phyloP scores from a whole-genome alignment of 2,797 vertebrate species.

The Onychomys leucogaster region DNA sequence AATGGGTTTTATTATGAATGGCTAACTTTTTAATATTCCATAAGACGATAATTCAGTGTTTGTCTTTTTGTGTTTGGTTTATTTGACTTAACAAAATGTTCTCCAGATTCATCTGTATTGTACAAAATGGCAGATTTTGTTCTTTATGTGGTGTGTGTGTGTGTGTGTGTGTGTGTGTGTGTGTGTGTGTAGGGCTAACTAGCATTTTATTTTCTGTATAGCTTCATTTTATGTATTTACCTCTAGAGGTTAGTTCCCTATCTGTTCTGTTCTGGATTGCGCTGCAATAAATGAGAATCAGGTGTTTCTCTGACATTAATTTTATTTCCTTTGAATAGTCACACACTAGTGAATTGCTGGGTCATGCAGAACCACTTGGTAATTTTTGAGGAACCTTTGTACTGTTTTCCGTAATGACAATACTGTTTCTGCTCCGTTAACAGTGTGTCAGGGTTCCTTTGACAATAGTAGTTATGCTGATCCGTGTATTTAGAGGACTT shows the following conservation, averaged over 20 bases:
- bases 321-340: background rate
- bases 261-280: background rate
- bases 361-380: background rate
- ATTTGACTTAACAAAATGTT: background rate
- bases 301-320: background rate
- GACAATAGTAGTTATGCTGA: background rate
- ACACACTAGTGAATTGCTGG: background rate
- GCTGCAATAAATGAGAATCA: background rate
- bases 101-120: background rate
- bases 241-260: background rate
- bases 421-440: background rate
- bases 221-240: background rate
- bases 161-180: background rate
- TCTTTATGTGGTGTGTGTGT: background rate
- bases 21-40: background rate
- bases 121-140: background rate
- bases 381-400: background rate
- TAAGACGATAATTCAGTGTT: background rate
- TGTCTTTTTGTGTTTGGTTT: background rate
- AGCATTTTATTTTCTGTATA: background rate
- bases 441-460: background rate
- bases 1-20: background rate
- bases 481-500: background rate
- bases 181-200: background rate
- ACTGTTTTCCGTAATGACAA: background rate